Evolutionary conservation across 2,888 invertebrate species (phyloP).

Genomic region (Diadromus collaris): DNA sequence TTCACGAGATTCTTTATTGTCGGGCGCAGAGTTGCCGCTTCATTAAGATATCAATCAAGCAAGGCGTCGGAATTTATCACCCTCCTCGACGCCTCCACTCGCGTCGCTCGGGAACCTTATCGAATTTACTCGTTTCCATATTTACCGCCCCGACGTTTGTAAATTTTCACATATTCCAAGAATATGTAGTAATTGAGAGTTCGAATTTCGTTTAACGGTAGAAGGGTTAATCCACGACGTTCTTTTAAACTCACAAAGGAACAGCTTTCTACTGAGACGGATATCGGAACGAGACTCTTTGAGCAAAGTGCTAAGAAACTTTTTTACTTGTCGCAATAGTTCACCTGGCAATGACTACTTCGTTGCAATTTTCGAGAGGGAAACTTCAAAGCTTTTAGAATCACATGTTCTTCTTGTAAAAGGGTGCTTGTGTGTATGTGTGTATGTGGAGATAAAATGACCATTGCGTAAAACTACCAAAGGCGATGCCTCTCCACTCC

Average conservation of each 20-base stretch:
- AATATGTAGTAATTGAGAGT: neutral
- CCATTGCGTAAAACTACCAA: conserved; percentile 42
- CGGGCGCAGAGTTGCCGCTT: neutral
- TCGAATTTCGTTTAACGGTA: neutral
- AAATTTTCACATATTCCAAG: neutral
- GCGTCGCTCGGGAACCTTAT: neutral
- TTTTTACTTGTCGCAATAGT: conserved; percentile 15
- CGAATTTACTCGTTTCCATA: neutral
- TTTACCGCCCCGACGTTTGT: neutral
- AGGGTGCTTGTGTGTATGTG: conserved; percentile 25
- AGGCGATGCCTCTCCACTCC: conserved; percentile 6
- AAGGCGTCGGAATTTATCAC: conserved; percentile 21
- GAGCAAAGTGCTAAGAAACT: conserved; percentile 33
- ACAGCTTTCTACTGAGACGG: conserved; percentile 12
- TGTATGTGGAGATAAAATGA: conserved; percentile 52
- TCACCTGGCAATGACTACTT: conserved; percentile 49
- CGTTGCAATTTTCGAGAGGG: conserved; percentile 49
- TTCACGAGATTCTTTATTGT: conserved; percentile 47
- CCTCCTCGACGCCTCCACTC: conserved; percentile 15
- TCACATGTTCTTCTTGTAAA: conserved; percentile 22
- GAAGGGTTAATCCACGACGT: neutral
- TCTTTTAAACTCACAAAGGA: conserved; percentile 5
- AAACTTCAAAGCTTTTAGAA: conserved; percentile 52
- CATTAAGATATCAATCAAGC: conserved; percentile 45
- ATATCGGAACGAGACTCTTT: conserved; percentile 29